Conservation (phyloP, 2,113 vertebrate species). For the Crotophaga sulcirostris region DNA sequence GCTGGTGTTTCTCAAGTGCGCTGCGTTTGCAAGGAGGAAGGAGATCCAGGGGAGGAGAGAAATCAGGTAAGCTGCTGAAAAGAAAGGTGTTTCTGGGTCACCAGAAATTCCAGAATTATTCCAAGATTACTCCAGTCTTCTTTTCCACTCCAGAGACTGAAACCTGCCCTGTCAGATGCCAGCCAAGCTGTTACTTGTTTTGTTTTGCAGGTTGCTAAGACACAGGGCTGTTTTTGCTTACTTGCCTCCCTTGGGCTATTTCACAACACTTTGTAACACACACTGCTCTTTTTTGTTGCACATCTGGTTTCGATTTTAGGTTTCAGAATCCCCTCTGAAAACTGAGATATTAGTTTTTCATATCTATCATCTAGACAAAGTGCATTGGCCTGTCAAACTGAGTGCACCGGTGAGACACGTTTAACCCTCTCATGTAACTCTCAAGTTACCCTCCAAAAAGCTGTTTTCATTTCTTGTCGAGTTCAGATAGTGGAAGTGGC, state of each 20-base stretch:
- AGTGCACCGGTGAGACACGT: slow-evolving; percentile 43
- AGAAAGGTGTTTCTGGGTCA: slow-evolving; percentile 36
- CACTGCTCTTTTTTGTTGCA: slow-evolving; percentile 70
- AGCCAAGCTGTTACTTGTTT: slow-evolving; percentile 76
- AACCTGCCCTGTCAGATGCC: slow-evolving; percentile 71
- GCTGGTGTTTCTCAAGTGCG: not conserved
- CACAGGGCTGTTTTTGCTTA: slow-evolving; percentile 83
- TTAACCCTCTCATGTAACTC: slow-evolving; percentile 50
- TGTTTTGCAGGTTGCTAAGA: slow-evolving; percentile 79
- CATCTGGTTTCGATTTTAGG: slow-evolving; percentile 83
- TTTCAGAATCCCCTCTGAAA: slow-evolving; percentile 73
- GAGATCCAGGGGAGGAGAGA: not conserved
- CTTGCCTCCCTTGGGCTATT: slow-evolving; percentile 82
- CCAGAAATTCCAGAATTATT: slow-evolving; percentile 22
- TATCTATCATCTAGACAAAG: slow-evolving; percentile 69
- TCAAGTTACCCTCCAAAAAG: slow-evolving; percentile 15
- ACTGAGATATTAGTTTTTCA: slow-evolving; percentile 71
- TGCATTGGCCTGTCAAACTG: slow-evolving; percentile 37
- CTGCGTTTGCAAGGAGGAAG: not conserved
- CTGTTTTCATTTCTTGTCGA: not conserved
- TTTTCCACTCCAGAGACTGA: slow-evolving; percentile 64
- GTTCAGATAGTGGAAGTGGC: not conserved
- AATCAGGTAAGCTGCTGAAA: slow-evolving; percentile 22
- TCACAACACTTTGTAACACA: slow-evolving; percentile 82
- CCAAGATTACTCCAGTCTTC: slow-evolving; percentile 34